Evolutionary conservation across 1,140 invertebrate genomes (phyloP).

Genomic region (Hypothenemus hampei): DNA sequence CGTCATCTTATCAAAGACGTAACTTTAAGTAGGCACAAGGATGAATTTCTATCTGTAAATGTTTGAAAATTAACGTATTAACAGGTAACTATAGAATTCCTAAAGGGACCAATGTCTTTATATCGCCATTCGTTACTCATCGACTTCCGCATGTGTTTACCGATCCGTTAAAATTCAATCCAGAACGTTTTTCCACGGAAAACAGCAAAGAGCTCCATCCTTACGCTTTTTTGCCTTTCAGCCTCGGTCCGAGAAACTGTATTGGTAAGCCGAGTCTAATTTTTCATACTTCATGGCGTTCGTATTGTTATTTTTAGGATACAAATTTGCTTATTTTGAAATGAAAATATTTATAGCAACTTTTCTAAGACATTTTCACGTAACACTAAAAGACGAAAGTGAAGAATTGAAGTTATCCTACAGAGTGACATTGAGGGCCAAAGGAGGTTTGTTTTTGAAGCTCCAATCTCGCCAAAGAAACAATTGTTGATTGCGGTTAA

Average conservation of each 20-base stretch:
- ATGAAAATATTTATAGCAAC: slow-evolving; percentile 63
- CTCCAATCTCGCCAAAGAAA: no score
- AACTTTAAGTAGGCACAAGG: slow-evolving; percentile 24
- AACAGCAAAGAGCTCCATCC: slow-evolving; percentile 53
- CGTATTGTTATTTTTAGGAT: slow-evolving; percentile 46
- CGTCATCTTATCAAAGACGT: slow-evolving; percentile 56
- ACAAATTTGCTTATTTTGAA: slow-evolving; percentile 68
- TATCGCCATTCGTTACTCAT: slow-evolving; percentile 56
- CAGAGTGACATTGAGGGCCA: slow-evolving; percentile 51
- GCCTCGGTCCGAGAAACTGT: slow-evolving; percentile 63
- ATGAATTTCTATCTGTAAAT: not conserved
- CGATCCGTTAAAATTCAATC: slow-evolving; percentile 67
- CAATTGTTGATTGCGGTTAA: no score
- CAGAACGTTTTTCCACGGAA: slow-evolving; percentile 62
- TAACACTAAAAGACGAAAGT: slow-evolving; percentile 49
- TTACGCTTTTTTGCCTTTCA: slow-evolving; percentile 66
- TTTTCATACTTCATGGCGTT: not conserved
- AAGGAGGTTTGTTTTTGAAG: slow-evolving; percentile 52
- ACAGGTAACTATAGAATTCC: slow-evolving; percentile 41
- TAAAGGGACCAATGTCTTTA: slow-evolving; percentile 40
- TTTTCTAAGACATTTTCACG: slow-evolving; percentile 56
- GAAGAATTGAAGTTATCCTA: slow-evolving; percentile 48
- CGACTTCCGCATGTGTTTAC: slow-evolving; percentile 58
- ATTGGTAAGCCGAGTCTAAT: slow-evolving; percentile 50
- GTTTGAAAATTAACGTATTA: not conserved